Base-by-base conservation (phyloP, 2,888 invertebrate species). In the Chymomyza amoena region DNA sequence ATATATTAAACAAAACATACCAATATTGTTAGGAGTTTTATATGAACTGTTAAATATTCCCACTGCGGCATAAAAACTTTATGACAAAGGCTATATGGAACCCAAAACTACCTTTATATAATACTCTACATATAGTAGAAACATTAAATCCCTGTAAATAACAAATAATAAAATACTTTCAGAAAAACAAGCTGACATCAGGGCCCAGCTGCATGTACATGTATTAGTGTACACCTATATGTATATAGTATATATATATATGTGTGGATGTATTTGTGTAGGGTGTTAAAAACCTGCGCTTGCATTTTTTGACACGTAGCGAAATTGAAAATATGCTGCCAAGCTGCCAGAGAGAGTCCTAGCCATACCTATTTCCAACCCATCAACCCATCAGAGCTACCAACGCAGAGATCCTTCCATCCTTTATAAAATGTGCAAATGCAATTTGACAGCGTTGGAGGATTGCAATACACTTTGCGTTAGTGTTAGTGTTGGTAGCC, bases 341-440 rank as follows among this genome's bases (percentile, higher is more conserved):
- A 57, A 13, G 39, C 39, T 45, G 39, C 39, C 39, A 45, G 39
- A 39, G 7, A 39, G 39, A 4, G 5, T 18, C 20, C 16, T 13
- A 28, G 9, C 57, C 57, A 18, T 51, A n/a, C 57, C 57, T 18
- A n/a, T 56, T 56, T n/a, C 18, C 56, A 10, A 7, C 56, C 56
- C 20, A 51, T 15, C n/a, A 51, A 32, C 32, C 39, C 39, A 45
- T 45, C 39, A 45, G 1, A 4, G 54, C 16, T 18, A 9, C 10
- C 10, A 25, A 6, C 13, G 57, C 32, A 32, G 0, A 25, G 57
- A 15, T 25, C 20, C 25, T 20, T 18, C 57, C 20, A 32, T 57
- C 57, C 73, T 77, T 72, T 56, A 52, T 77, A 80, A 80, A 75
- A 70, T 65, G 59, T 81, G 81, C 69, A 83, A 83, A 85, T 85